phyloP scores from a whole-genome alignment of 30 jellyfish, hydroid and myxozoan species.

The Hydractinia echinata region DNA sequence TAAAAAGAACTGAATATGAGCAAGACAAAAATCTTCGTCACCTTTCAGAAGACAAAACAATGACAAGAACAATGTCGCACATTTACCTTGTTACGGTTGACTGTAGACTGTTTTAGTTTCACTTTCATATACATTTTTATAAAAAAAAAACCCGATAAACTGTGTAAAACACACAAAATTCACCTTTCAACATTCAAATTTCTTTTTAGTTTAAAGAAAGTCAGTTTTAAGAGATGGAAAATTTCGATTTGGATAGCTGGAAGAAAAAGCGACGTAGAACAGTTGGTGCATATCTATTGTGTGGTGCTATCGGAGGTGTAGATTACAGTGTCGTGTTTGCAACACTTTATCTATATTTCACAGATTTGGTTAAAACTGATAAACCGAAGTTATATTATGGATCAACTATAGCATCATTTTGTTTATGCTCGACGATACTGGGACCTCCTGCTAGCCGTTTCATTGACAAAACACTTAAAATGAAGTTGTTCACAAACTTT shows the following conservation, averaged over 20 bases:
- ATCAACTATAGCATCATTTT: not conserved
- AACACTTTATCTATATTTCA: not conserved
- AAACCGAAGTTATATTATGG: slow-evolving; percentile 6
- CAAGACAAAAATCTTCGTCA: no score
- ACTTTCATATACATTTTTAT: no score
- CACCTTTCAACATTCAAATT: no score
- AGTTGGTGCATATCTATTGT: not conserved
- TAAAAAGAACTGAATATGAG: no score
- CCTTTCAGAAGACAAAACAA: no score
- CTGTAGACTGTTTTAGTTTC: no score
- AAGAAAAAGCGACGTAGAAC: not conserved
- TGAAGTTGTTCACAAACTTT: not conserved
- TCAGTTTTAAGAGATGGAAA: no score
- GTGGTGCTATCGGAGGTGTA: not conserved
- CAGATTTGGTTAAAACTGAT: not conserved
- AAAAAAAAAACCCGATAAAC: no score
- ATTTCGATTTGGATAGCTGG: not conserved
- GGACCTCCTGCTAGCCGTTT: not conserved
- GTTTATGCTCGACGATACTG: not conserved
- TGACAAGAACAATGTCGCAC: no score
- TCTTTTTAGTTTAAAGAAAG: no score
- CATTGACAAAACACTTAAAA: not conserved
- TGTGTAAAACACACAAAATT: no score
- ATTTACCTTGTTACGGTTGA: no score
- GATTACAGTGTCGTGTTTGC: not conserved